These are phyloP conservation scores for Naja naja DNA, from an alignment of 2,113 vertebrate species.

Conservation along the genomic window DNA sequence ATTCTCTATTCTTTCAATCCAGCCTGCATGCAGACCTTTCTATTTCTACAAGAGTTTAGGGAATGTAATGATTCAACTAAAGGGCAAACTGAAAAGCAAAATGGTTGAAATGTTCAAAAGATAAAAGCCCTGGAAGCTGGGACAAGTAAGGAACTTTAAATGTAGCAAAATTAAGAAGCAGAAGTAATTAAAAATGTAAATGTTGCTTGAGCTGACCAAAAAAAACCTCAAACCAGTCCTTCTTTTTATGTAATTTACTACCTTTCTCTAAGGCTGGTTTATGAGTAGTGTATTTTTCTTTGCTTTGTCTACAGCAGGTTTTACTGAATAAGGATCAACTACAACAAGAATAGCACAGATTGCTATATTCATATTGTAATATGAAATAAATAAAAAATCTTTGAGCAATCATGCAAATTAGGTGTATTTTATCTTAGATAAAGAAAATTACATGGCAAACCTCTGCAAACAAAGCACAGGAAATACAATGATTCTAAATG, in stretches of 20 bases:
- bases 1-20: neutral
- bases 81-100: neutral
- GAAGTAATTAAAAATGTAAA: constrained; percentile 6
- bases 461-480: neutral
- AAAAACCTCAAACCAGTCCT: neutral
- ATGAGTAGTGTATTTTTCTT: neutral
- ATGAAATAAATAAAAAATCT: neutral
- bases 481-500: neutral
- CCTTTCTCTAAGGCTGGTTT: neutral
- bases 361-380: neutral
- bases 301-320: rapidly evolving
- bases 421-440: neutral
- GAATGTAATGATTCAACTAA: neutral
- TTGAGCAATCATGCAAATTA: neutral
- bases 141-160: neutral
- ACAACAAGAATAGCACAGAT: neutral
- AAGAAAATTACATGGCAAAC: neutral
- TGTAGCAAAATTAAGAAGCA: neutral
- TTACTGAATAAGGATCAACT: neutral
- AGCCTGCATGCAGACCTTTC: neutral
- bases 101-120: neutral
- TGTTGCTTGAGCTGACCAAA: rapidly evolving
- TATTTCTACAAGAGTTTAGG: neutral
- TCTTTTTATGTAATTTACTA: neutral
- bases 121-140: rapidly evolving